Conservation (phyloP, 1,140 invertebrate genomes). For the Listronotus bonariensis region DNA sequence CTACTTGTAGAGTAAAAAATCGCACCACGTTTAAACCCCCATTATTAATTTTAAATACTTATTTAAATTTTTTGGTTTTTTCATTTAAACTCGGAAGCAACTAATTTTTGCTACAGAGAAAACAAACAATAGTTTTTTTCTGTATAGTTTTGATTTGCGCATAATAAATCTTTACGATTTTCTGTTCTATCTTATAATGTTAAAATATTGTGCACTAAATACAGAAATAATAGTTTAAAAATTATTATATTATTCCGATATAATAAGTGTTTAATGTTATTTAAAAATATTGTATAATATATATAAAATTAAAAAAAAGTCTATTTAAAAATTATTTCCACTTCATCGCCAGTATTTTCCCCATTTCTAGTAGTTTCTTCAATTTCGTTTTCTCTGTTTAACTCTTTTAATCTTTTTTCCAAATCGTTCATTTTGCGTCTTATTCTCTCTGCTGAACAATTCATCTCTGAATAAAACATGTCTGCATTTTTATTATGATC, state of each 20-base stretch:
- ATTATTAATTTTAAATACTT: no score
- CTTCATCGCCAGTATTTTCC: not conserved
- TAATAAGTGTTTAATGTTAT: not conserved
- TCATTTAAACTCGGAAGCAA: no score
- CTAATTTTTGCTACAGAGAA: no score
- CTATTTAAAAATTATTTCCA: slow-evolving; percentile 22
- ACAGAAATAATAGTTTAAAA: no score
- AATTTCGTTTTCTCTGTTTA: slow-evolving; percentile 15
- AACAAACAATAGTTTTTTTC: no score
- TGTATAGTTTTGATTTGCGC: no score
- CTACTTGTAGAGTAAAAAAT: no score
- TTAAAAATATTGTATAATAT: not conserved
- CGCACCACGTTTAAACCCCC: no score
- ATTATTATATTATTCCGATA: not conserved
- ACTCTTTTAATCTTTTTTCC: slow-evolving; percentile 23
- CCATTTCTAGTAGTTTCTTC: not conserved
- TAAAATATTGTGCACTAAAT: no score
- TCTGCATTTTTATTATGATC: slow-evolving; percentile 33
- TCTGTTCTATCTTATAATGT: no score
- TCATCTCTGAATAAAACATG: slow-evolving; percentile 33
- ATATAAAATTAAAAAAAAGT: not conserved
- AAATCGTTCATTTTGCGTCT: slow-evolving; percentile 26
- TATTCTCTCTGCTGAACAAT: slow-evolving; percentile 23
- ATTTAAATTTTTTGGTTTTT: no score
- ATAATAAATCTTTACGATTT: no score